Evolutionary conservation across 2,888 invertebrate species (phyloP).

Genomic region (Criorhina ranunculi): DNA sequence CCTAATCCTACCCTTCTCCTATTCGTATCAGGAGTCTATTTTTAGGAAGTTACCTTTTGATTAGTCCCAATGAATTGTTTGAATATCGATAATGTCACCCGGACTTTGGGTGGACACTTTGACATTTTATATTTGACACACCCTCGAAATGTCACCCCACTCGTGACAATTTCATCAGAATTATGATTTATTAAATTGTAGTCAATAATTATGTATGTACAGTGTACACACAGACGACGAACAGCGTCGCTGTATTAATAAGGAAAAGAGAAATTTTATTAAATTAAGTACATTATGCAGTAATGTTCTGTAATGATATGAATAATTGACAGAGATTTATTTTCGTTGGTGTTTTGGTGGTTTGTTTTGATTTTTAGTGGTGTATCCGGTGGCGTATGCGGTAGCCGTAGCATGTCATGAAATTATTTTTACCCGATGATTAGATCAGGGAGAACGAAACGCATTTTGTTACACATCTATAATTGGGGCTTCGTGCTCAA

Average conservation of each 20-base stretch:
- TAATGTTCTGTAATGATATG: conserved; percentile 49
- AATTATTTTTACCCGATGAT: background rate
- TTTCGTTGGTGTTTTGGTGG: background rate
- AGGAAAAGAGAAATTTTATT: conserved; percentile 41
- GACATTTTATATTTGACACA: conserved; percentile 57
- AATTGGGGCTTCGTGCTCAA: too few species aligned
- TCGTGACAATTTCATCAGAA: conserved; percentile 40
- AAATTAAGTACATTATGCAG: conserved; percentile 62
- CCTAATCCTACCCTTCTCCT: background rate
- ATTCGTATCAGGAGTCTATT: conserved; percentile 6
- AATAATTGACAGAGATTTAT: conserved; percentile 47
- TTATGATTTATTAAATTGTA: conserved; percentile 50
- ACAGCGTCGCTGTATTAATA: conserved; percentile 6
- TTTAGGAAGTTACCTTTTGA: conserved; percentile 20
- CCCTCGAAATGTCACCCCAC: conserved; percentile 7
- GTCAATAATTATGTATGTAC: conserved; percentile 30
- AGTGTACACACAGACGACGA: background rate
- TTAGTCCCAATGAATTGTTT: conserved; percentile 36
- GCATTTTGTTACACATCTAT: background rate
- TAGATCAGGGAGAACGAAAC: background rate
- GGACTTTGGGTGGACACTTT: conserved; percentile 23
- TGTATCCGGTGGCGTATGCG: background rate
- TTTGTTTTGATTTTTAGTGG: background rate
- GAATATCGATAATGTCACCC: conserved; percentile 27
- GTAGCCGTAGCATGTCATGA: background rate